phyloP scores from a whole-genome alignment of 2,888 invertebrate genomes.

The Macrosoma leucophasiata region DNA sequence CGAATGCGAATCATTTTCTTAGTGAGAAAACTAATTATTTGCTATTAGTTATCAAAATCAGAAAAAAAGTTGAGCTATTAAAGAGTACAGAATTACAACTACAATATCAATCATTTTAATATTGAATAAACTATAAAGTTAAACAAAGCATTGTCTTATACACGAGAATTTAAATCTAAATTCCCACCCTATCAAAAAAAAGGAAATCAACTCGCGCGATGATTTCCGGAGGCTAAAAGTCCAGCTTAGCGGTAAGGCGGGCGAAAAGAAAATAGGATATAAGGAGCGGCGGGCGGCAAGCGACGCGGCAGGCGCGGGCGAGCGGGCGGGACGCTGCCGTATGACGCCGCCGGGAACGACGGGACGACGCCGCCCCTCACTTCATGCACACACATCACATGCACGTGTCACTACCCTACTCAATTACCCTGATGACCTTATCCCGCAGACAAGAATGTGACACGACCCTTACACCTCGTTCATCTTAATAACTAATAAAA shows the following conservation, averaged over 20 bases:
- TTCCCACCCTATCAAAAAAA: no score
- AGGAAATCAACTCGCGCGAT: no score
- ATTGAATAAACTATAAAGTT: no score
- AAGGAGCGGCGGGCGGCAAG: constrained; percentile 26
- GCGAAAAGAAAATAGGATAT: constrained; percentile 35
- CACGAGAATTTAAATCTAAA: no score
- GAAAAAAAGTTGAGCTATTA: no score
- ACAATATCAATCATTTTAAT: no score
- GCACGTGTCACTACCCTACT: constrained; percentile 39
- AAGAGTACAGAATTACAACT: no score
- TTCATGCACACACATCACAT: constrained; percentile 56
- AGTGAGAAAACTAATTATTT: no score
- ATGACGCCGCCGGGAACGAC: constrained; percentile 27
- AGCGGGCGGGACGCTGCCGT: constrained; percentile 28
- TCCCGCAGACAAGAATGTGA: constrained; percentile 41
- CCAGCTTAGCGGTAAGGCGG: constrained; percentile 31
- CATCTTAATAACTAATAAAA: constrained; percentile 15
- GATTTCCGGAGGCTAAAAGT: no score
- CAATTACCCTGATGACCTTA: constrained; percentile 42
- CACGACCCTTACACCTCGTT: constrained; percentile 32
- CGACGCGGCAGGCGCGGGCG: constrained; percentile 24
- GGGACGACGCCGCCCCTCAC: constrained; percentile 44
- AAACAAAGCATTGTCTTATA: no score
- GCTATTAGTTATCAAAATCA: no score
- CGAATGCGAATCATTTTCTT: no score